A percentile compares a stretch with the other conserved stretches of the same genome.
Conservation (phyloP, 2,888 invertebrate species). For the Nysson spinosus region DNA sequence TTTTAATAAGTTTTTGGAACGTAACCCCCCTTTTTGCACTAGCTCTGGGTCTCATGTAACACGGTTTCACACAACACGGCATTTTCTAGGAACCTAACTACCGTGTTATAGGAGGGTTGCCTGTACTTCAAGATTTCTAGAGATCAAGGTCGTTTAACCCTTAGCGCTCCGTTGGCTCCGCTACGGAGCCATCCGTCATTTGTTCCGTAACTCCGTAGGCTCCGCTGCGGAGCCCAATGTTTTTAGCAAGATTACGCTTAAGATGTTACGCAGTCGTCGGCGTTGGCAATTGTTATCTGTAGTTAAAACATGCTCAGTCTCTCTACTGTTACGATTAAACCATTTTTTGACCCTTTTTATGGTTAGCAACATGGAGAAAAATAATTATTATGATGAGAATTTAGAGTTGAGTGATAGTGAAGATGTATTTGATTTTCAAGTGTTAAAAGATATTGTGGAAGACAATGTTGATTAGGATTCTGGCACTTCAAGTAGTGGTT, state of each 20-base stretch:
- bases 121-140: no score
- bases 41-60: no score
- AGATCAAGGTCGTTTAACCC: no score
- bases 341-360: neutral
- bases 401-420: neutral
- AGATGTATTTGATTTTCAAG: constrained; percentile 4
- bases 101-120: no score
- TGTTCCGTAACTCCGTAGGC: constrained; percentile 13
- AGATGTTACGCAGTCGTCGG: neutral
- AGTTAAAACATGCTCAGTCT: constrained; percentile 20
- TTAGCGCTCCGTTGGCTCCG: no score
- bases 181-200: constrained; percentile 28
- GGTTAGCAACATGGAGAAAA: neutral
- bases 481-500: constrained; percentile 5
- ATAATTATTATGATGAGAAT: no score
- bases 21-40: no score
- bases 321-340: neutral
- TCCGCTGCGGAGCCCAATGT: constrained; percentile 33
- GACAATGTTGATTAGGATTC: constrained; percentile 13
- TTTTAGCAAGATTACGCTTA: constrained; percentile 25
- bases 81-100: no score
- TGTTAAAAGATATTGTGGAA: constrained; percentile 18
- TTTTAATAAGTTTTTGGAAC: no score
- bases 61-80: no score
- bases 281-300: constrained; percentile 29